Conservation (phyloP, 2,797 vertebrate genomes). For the Rhinella marina region DNA sequence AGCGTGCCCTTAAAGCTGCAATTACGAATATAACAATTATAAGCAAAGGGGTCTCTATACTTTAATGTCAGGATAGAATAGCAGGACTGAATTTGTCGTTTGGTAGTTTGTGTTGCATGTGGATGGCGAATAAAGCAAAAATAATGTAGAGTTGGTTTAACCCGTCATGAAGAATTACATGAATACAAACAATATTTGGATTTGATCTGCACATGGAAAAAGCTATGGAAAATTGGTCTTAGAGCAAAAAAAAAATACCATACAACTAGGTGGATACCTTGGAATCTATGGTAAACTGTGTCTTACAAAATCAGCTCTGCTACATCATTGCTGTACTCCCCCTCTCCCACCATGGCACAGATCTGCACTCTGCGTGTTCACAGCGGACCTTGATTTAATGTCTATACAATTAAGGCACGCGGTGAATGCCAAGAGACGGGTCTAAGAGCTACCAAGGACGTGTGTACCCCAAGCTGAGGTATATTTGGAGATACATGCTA, state of each 20-base stretch:
- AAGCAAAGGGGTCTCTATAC: background rate
- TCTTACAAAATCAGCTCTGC: background rate
- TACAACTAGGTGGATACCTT: background rate
- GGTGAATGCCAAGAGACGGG: conserved; percentile 97
- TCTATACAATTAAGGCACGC: conserved; percentile 99
- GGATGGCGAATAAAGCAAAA: background rate
- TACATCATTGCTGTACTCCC: background rate
- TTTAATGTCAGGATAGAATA: background rate
- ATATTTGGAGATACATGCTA: background rate
- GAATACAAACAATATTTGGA: background rate
- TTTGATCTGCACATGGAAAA: background rate
- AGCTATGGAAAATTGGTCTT: background rate
- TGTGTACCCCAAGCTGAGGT: background rate
- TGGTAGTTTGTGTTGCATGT: background rate
- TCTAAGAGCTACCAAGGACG: conserved; percentile 56
- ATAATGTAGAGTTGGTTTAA: background rate
- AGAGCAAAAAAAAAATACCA: background rate
- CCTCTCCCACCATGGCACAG: conserved; percentile 56
- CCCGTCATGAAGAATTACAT: background rate
- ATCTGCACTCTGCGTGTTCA: conserved; percentile 90
- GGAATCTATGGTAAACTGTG: background rate
- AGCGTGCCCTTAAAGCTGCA: background rate
- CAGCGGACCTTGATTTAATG: conserved; percentile 95
- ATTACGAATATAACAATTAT: background rate
- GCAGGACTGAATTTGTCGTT: background rate